These are phyloP conservation scores for Myiopsitta monachus DNA, from an alignment of 2,113 vertebrate genomes.

Conservation along the genomic window DNA sequence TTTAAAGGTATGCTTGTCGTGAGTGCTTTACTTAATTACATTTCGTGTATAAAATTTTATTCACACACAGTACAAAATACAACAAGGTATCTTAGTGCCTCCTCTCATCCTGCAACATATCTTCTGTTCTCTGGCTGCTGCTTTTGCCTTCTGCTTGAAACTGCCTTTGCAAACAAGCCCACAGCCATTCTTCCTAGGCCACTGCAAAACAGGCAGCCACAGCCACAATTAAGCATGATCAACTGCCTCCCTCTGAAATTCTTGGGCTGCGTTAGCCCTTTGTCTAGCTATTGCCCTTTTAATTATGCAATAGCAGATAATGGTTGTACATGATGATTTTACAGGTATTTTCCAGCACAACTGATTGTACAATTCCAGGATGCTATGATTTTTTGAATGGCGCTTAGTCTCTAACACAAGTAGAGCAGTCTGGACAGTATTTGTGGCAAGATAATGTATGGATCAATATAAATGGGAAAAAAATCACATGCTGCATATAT, in stretches of 20 bases:
- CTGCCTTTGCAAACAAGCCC: background rate
- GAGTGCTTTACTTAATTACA: background rate
- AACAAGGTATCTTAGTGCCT: background rate
- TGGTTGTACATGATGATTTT: background rate
- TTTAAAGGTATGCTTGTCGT: background rate
- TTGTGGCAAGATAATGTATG: background rate
- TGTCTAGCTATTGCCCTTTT: background rate
- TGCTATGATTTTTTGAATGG: background rate
- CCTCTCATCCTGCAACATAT: background rate
- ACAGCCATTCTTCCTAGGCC: rapidly evolving
- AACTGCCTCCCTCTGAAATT: background rate
- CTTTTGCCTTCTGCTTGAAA: background rate
- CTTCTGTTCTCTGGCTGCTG: background rate
- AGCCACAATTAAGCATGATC: background rate
- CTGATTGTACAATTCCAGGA: background rate
- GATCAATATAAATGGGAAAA: background rate
- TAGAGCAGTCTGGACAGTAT: background rate
- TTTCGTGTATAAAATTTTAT: background rate
- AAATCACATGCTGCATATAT: rapidly evolving
- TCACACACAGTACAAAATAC: background rate
- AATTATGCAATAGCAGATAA: background rate
- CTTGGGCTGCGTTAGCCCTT: background rate
- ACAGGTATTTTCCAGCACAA: background rate
- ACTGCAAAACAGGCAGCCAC: background rate
- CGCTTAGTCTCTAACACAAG: background rate